Evolutionary conservation across 1,140 invertebrate genomes (phyloP).

Genomic region (Coelopa frigida): DNA sequence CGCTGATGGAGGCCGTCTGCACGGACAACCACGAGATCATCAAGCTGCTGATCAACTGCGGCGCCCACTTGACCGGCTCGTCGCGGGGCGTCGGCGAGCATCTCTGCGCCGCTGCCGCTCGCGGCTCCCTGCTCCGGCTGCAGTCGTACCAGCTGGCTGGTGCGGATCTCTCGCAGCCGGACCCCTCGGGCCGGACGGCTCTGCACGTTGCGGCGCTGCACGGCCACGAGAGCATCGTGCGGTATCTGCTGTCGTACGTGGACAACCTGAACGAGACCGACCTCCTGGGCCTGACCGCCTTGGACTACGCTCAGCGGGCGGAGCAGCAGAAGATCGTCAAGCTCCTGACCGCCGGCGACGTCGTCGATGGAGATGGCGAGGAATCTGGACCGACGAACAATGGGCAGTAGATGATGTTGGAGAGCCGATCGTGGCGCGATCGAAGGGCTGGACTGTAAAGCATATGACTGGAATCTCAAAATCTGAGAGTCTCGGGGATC

Average conservation of each 20-base stretch:
- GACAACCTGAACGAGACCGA: slow-evolving; percentile 42
- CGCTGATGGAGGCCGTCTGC: slow-evolving; percentile 57
- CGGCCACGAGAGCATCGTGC: slow-evolving; percentile 35
- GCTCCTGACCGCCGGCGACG: slow-evolving; percentile 14
- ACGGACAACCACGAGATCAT: slow-evolving; percentile 57
- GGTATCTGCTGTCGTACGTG: slow-evolving; percentile 46
- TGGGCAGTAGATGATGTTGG: no score
- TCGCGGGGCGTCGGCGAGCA: slow-evolving; percentile 50
- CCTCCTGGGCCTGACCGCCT: slow-evolving; percentile 46
- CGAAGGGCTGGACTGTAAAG: no score
- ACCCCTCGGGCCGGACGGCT: slow-evolving; percentile 54
- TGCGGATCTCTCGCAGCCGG: slow-evolving; percentile 53
- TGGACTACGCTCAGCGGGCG: slow-evolving; percentile 45
- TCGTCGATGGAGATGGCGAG: no score
- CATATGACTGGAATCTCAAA: no score
- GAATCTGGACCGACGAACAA: no score
- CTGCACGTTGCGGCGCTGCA: slow-evolving; percentile 54
- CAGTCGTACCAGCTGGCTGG: slow-evolving; percentile 56
- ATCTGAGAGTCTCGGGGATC: no score
- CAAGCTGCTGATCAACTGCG: slow-evolving; percentile 53
- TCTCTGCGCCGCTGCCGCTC: slow-evolving; percentile 54
- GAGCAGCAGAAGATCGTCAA: slow-evolving; percentile 29
- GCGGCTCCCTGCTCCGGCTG: slow-evolving; percentile 51
- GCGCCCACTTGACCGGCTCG: slow-evolving; percentile 54
- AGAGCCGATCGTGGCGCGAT: no score